A percentile compares a stretch with the other conserved stretches of the same genome.
Conservation (phyloP, 1,140 invertebrate species). For the Rhopalosiphum maidis region DNA sequence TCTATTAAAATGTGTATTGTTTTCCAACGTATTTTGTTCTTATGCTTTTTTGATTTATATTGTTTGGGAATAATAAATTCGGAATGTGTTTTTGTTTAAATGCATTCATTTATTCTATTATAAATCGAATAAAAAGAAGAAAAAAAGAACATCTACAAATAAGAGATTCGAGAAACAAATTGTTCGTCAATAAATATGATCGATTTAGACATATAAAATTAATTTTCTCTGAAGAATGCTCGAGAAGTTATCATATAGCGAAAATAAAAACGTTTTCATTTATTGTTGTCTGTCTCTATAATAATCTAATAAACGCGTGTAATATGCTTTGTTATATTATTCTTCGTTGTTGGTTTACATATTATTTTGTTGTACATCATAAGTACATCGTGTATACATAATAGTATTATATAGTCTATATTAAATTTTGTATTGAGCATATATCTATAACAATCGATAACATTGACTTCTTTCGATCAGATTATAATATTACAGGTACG, state of each 20-base stretch:
- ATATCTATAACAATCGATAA: not conserved
- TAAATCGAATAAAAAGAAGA: not conserved
- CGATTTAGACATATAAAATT: not conserved
- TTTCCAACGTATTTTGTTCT: not conserved
- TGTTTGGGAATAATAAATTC: not conserved
- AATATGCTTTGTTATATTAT: not conserved
- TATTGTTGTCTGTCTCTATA: not conserved
- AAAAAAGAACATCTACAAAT: not conserved
- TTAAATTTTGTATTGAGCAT: not conserved
- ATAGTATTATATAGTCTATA: not conserved
- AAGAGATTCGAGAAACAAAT: not conserved
- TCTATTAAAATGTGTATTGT: not conserved
- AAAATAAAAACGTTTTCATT: not conserved
- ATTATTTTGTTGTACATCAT: not conserved
- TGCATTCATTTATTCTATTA: not conserved
- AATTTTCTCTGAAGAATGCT: not conserved
- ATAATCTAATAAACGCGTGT: not conserved
- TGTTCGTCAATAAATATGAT: slow-evolving; percentile 17
- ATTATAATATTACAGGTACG: slow-evolving; percentile 24
- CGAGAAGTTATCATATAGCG: not conserved
- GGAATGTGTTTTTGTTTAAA: not conserved
- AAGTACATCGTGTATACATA: not conserved
- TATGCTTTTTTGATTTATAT: not conserved
- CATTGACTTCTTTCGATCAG: not conserved
- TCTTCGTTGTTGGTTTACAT: not conserved